These are phyloP conservation scores for Orientallactaga bullata DNA, from an alignment of 2,113 vertebrate genomes.

Conservation along the genomic window DNA sequence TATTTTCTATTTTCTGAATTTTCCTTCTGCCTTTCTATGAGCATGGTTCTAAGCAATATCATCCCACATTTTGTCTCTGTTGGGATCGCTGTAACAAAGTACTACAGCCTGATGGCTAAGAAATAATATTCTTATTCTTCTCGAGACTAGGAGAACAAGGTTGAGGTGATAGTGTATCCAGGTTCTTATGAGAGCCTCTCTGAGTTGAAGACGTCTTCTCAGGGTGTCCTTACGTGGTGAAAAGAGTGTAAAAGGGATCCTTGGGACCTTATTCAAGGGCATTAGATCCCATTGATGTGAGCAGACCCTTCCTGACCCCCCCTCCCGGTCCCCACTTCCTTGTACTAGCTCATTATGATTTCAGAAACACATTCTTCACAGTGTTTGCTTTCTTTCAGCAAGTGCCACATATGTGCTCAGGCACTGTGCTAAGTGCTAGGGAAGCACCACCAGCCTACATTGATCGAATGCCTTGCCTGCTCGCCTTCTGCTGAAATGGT, in stretches of 20 bases:
- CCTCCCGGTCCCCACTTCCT: too few relatives aligned
- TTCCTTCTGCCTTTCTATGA: background rate
- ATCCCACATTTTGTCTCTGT: background rate
- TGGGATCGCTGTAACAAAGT: background rate
- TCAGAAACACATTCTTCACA: background rate
- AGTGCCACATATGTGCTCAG: background rate
- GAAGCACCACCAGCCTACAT: background rate
- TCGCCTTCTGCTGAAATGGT: background rate
- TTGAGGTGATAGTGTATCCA: rapidly evolving
- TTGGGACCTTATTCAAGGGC: background rate
- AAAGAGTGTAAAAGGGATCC: background rate
- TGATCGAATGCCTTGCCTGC: background rate
- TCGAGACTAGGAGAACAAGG: background rate
- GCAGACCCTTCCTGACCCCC: background rate
- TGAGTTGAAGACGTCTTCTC: background rate
- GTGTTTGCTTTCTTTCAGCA: background rate
- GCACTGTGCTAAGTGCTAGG: background rate
- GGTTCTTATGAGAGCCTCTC: background rate
- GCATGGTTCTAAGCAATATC: background rate
- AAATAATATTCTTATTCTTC: background rate
- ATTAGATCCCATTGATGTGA: background rate
- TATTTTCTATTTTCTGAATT: background rate
- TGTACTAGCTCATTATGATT: background rate
- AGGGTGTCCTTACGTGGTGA: background rate
- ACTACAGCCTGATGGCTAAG: background rate